These are phyloP conservation scores for Hirtodrosophila histrioides DNA, from an alignment of 2,888 invertebrate species.

Conservation along the genomic window DNA sequence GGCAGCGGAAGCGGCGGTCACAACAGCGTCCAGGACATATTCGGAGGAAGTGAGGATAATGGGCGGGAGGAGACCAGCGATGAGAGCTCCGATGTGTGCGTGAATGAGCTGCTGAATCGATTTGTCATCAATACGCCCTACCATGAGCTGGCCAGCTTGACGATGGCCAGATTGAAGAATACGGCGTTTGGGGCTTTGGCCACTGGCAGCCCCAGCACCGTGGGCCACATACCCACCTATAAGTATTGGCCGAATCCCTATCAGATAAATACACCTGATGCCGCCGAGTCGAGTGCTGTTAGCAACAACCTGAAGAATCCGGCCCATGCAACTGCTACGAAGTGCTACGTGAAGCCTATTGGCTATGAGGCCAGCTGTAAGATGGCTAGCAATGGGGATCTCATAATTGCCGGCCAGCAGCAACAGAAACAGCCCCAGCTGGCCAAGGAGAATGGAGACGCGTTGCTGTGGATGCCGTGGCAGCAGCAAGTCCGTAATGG, in stretches of 20 bases:
- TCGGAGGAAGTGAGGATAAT: neutral
- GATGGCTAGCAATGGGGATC: neutral
- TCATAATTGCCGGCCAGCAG: neutral
- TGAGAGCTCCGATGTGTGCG: constrained; percentile 10
- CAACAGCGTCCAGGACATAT: neutral
- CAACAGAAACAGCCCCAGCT: constrained; percentile 1
- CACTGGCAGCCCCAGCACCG: constrained; percentile 21
- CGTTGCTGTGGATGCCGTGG: constrained; percentile 4
- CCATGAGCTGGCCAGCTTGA: constrained; percentile 22
- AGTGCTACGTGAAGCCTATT: constrained; percentile 36
- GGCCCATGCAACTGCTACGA: neutral
- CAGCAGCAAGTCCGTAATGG: neutral
- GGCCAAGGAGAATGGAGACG: no score
- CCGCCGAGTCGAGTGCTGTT: neutral
- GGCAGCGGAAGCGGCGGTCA: neutral
- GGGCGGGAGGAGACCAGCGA: neutral
- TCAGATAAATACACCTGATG: constrained; percentile 14
- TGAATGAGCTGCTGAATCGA: constrained; percentile 13
- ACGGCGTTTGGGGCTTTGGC: constrained; percentile 30
- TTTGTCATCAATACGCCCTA: constrained; percentile 33
- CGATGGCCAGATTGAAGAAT: constrained; percentile 29
- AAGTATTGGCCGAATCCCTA: constrained; percentile 41
- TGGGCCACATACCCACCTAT: constrained; percentile 16
- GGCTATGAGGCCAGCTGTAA: constrained; percentile 43
- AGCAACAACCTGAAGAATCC: no score